Percentiles rank a stretch among this genome's conserved stretches.
phyloP scores from a whole-genome alignment of 2,888 invertebrate genomes.

The Sepioteuthis lessoniana region DNA sequence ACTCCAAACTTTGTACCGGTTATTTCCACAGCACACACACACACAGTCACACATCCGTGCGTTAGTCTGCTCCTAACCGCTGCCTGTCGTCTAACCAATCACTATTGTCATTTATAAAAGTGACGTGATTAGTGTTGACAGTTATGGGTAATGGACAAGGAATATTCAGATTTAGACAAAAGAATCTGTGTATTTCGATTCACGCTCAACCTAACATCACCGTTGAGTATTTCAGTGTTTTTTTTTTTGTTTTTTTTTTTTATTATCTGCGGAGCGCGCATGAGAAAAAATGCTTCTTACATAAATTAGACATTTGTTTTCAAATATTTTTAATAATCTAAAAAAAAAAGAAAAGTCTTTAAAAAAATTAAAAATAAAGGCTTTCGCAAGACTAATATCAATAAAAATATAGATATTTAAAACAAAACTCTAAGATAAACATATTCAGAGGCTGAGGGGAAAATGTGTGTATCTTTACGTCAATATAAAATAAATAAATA shows the following conservation, averaged over 20 bases:
- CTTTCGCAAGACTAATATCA: too few relatives aligned
- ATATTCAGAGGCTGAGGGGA: too few relatives aligned
- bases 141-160: not conserved
- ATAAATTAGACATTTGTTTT: not conserved
- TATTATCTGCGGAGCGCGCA: not conserved
- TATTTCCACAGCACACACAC: too few relatives aligned
- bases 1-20: too few relatives aligned
- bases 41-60: not conserved
- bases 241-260: not conserved
- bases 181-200: not conserved
- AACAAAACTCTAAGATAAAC: too few relatives aligned
- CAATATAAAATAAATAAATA: too few relatives aligned
- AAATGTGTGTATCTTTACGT: too few relatives aligned
- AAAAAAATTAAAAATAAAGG: too few relatives aligned
- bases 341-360: too few relatives aligned
- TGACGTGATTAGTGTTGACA: not conserved
- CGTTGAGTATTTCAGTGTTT: not conserved
- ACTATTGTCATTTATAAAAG: not conserved
- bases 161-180: conserved; percentile 18
- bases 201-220: not conserved
- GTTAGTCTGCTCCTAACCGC: not conserved
- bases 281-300: not conserved
- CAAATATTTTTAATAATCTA: too few relatives aligned
- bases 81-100: not conserved
- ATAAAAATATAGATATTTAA: too few relatives aligned